Percentiles rank a stretch among this genome's conserved stretches.
phyloP scores from a whole-genome alignment of 2,797 vertebrate genomes.

The Picus viridis region DNA sequence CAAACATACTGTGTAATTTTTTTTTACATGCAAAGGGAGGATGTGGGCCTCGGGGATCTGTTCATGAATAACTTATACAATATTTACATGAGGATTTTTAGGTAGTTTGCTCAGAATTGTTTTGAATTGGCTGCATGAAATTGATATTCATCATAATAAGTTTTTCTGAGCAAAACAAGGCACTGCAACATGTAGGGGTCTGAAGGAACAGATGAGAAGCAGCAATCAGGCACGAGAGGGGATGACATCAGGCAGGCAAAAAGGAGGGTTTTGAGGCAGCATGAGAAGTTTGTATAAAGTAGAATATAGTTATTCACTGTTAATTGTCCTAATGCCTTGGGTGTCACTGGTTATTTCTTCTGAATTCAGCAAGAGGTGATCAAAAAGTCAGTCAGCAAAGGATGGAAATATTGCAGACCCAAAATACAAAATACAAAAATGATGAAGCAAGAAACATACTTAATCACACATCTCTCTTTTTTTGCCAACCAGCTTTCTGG shows the following conservation, averaged over 20 bases:
- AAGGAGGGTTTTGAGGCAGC: background rate
- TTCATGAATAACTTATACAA: conserved; percentile 41
- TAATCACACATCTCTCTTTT: background rate
- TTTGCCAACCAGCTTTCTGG: background rate
- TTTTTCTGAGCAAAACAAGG: background rate
- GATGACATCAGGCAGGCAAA: background rate
- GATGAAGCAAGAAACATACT: background rate
- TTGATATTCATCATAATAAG: background rate
- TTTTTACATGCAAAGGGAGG: background rate
- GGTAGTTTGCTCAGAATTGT: conserved; percentile 46
- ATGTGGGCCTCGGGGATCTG: background rate
- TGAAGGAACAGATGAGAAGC: background rate
- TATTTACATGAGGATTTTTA: conserved; percentile 56
- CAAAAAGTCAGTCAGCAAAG: background rate
- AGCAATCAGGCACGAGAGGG: fast-evolving
- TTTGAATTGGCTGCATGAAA: conserved; percentile 24
- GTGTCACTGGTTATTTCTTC: background rate
- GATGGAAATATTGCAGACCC: background rate
- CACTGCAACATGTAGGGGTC: background rate
- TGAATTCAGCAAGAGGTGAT: background rate
- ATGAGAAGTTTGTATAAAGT: background rate
- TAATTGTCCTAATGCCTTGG: background rate
- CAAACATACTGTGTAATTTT: background rate
- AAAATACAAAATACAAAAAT: background rate
- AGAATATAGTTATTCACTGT: background rate